Conservation (phyloP, 1,140 invertebrate genomes). For the Leucophenga varia region DNA sequence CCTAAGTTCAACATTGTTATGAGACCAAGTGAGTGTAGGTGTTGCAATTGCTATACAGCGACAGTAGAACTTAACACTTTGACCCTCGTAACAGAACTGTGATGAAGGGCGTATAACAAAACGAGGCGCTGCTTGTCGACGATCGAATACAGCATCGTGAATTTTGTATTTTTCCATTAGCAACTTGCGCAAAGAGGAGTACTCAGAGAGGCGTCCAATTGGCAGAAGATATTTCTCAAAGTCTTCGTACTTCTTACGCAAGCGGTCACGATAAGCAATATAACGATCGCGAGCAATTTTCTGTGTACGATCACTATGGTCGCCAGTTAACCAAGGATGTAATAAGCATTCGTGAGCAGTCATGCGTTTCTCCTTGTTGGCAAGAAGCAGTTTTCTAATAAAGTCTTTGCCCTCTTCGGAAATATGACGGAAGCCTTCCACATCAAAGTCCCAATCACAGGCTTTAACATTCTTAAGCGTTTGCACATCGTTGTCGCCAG, state of each 20-base stretch:
- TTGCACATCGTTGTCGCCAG: slow-evolving; percentile 97
- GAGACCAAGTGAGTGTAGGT: slow-evolving; percentile 93
- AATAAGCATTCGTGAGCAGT: slow-evolving; percentile 95
- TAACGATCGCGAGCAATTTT: slow-evolving; percentile 82
- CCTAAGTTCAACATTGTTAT: slow-evolving; percentile 88
- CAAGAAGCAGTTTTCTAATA: slow-evolving; percentile 87
- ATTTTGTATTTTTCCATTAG: slow-evolving; percentile 96
- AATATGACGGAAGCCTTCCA: slow-evolving; percentile 87
- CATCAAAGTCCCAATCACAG: slow-evolving; percentile 98
- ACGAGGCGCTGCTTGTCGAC: slow-evolving; percentile 93
- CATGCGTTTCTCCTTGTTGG: slow-evolving; percentile 96
- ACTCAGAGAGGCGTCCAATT: slow-evolving; percentile 95
- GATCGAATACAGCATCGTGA: slow-evolving; percentile 93
- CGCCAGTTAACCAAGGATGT: slow-evolving; percentile 92
- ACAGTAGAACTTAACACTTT: slow-evolving; percentile 96
- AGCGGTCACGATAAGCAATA: slow-evolving; percentile 81
- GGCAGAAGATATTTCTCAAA: slow-evolving; percentile 93
- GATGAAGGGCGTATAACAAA: slow-evolving; percentile 96
- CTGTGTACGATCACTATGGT: slow-evolving; percentile 72
- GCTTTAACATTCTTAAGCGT: slow-evolving; percentile 97
- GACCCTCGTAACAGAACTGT: slow-evolving; percentile 94
- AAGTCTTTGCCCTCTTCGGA: slow-evolving; percentile 98
- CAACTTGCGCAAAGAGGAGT: slow-evolving; percentile 94
- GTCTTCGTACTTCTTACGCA: slow-evolving; percentile 81
- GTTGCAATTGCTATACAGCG: slow-evolving; percentile 92